Conservation (phyloP, 2,113 vertebrate genomes). For the Hyla sarda region DNA sequence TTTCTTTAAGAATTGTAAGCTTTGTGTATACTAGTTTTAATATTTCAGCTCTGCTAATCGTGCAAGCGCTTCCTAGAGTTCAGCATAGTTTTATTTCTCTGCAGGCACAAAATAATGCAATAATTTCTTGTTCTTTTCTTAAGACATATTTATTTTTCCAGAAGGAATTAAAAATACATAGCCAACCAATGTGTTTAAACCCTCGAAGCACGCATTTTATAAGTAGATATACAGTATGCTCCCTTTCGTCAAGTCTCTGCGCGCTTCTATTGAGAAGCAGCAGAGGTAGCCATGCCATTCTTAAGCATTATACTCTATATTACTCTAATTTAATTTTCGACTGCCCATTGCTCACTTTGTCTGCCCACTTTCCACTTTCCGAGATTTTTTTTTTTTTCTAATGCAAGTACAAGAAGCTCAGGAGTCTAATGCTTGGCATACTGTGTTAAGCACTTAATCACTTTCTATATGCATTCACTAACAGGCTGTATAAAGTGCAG, state of each 20-base stretch:
- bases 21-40: neutral
- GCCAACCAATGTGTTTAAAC: slow-evolving; percentile 3
- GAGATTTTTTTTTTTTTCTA: slow-evolving; percentile 49
- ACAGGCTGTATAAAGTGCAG: slow-evolving; percentile 42
- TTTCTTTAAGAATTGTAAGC: neutral
- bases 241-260: neutral
- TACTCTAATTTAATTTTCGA: slow-evolving; percentile 57
- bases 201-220: neutral
- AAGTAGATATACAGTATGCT: neutral
- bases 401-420: slow-evolving; percentile 42
- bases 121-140: neutral
- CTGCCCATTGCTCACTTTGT: slow-evolving; percentile 57
- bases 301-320: slow-evolving; percentile 47
- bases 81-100: neutral
- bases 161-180: slow-evolving; percentile 8
- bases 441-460: slow-evolving; percentile 59
- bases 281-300: slow-evolving; percentile 34
- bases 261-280: slow-evolving; percentile 31
- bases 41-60: neutral
- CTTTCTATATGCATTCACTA: slow-evolving; percentile 57
- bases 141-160: slow-evolving; percentile 6
- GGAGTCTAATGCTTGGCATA: slow-evolving; percentile 52
- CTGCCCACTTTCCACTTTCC: slow-evolving; percentile 51
- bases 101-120: neutral
- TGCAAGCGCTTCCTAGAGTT: neutral